A percentile compares a stretch with the other conserved stretches of the same genome.
These are phyloP conservation scores for Eucidaris tribuloides DNA, from an alignment of 35 echinoderm and acorn worm genomes.

Conservation along the genomic window DNA sequence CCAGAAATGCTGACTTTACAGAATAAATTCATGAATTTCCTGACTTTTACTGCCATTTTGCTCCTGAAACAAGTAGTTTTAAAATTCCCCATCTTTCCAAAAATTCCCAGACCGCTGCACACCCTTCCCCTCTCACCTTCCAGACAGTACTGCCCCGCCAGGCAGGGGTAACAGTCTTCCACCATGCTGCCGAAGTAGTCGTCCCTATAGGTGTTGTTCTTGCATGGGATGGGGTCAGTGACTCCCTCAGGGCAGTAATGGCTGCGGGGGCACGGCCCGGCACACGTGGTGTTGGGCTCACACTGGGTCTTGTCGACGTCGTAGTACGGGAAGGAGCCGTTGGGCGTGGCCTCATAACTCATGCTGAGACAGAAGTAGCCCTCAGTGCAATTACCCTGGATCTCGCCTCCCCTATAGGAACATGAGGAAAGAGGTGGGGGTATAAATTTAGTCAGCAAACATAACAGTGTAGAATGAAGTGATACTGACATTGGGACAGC, in stretches of 20 bases:
- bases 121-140: slow-evolving; percentile 48
- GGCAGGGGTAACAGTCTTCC: slow-evolving; percentile 81
- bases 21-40: neutral
- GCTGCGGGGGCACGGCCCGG: slow-evolving; percentile 81
- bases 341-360: slow-evolving; percentile 77
- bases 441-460: too few relatives aligned
- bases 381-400: slow-evolving; percentile 74
- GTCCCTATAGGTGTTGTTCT: slow-evolving; percentile 69
- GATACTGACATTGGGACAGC: too few relatives aligned
- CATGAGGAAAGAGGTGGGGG: neutral
- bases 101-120: neutral
- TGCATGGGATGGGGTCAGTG: slow-evolving; percentile 74
- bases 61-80: neutral
- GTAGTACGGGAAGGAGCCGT: slow-evolving; percentile 42
- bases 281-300: slow-evolving; percentile 75
- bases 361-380: slow-evolving; percentile 90
- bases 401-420: slow-evolving; percentile 71
- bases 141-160: slow-evolving; percentile 70
- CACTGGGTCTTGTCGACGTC: slow-evolving; percentile 83
- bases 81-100: too few relatives aligned
- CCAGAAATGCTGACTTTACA: too few relatives aligned
- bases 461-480: too few relatives aligned
- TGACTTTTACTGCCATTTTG: neutral
- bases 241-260: slow-evolving; percentile 93
- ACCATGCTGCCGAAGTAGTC: slow-evolving; percentile 66